phyloP scores from a whole-genome alignment of 2,113 vertebrate species.

The Sebastes fasciatus region DNA sequence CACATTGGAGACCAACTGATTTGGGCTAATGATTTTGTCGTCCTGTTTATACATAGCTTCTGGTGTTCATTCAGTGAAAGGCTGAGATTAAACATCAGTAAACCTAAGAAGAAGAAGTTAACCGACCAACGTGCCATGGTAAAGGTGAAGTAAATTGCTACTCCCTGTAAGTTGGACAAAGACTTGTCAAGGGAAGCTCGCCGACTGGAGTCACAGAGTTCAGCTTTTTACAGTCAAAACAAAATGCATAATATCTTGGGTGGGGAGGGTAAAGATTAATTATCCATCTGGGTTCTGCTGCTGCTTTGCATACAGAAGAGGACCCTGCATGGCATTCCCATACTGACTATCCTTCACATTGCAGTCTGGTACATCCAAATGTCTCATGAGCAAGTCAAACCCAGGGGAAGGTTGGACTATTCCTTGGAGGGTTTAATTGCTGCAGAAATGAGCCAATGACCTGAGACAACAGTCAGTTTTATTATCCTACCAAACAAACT shows the following conservation, averaged over 20 bases:
- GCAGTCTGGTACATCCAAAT: background rate
- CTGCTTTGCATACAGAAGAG: background rate
- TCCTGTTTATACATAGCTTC: background rate
- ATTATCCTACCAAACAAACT: background rate
- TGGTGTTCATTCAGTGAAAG: background rate
- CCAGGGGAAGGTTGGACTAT: background rate
- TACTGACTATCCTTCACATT: conserved; percentile 8
- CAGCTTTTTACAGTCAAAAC: background rate
- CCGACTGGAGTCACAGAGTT: background rate
- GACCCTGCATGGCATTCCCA: background rate
- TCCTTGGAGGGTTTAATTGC: background rate
- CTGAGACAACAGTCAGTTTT: background rate
- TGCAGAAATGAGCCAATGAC: background rate
- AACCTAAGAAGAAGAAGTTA: background rate
- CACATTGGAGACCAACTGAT: background rate
- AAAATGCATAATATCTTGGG: background rate
- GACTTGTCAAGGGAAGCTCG: background rate
- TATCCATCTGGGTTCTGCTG: background rate
- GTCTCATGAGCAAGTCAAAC: background rate
- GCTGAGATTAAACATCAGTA: background rate
- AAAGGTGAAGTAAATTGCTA: background rate
- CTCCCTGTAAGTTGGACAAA: background rate
- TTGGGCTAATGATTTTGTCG: background rate
- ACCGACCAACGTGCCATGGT: background rate
- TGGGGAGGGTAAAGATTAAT: background rate